Conservation (phyloP, 1,140 invertebrate species). For the Drosophila rhopaloa region DNA sequence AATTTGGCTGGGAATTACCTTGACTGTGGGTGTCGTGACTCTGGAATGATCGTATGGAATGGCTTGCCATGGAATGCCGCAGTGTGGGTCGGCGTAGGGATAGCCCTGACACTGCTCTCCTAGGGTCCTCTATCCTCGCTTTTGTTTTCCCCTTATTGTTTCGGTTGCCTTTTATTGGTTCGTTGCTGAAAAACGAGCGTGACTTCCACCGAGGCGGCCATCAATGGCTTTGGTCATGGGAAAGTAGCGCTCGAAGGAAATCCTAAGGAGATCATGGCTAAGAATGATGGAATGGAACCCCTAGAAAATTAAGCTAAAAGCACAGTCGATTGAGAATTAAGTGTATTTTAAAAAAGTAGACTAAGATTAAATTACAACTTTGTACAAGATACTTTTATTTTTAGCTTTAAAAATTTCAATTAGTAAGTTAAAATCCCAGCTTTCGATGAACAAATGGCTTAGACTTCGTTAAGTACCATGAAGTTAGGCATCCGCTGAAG, state of each 20-base stretch:
- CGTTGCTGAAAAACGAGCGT: constrained; percentile 59
- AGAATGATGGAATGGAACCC: constrained; percentile 28
- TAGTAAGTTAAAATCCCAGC: too few relatives aligned
- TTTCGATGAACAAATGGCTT: too few relatives aligned
- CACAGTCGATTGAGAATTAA: too few relatives aligned
- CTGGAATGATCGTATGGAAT: constrained; percentile 23
- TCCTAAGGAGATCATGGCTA: constrained; percentile 15
- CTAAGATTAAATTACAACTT: too few relatives aligned
- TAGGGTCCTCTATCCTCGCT: constrained; percentile 20
- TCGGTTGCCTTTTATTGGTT: constrained; percentile 69
- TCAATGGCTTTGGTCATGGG: constrained; percentile 75
- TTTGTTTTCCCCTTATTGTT: constrained; percentile 45
- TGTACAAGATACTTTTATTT: too few relatives aligned
- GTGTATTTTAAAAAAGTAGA: too few relatives aligned
- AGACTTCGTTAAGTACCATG: not conserved
- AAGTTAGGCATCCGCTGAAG: not conserved
- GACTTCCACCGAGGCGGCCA: constrained; percentile 55
- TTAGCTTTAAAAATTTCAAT: too few relatives aligned
- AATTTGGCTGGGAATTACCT: constrained; percentile 79
- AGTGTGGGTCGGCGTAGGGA: constrained; percentile 22
- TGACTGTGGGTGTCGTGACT: constrained; percentile 70
- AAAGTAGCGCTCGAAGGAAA: constrained; percentile 56
- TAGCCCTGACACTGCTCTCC: constrained; percentile 31
- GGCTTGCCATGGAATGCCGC: constrained; percentile 12
- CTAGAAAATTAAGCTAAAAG: not conserved